A percentile compares a stretch with the other conserved stretches of the same genome.
phyloP scores from a whole-genome alignment of 2,888 invertebrate genomes.

The Caenorhabditis macrosperma region DNA sequence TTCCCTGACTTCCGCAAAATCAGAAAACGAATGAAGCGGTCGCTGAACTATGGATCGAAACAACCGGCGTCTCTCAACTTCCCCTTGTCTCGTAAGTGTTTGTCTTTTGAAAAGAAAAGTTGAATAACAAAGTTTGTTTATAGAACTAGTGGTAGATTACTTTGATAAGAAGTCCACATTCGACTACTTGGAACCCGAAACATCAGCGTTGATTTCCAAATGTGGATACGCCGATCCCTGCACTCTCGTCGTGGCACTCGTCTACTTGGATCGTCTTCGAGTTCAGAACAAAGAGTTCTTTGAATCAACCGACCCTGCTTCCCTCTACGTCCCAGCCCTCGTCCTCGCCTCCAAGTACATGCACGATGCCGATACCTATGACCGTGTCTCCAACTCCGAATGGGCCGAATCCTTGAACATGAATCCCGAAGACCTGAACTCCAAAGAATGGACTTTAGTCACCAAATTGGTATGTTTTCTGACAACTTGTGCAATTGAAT shows the following conservation, averaged over 20 bases:
- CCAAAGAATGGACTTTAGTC: constrained; percentile 84
- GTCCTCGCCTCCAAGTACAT: constrained; percentile 97
- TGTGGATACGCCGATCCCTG: constrained; percentile 91
- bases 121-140: constrained; percentile 27
- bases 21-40: constrained; percentile 87
- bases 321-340: constrained; percentile 94
- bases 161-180: constrained; percentile 75
- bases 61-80: constrained; percentile 70
- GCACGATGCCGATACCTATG: constrained; percentile 93
- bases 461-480: constrained; percentile 83
- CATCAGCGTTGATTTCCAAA: constrained; percentile 73
- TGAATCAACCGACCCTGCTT: constrained; percentile 88
- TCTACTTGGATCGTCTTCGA: constrained; percentile 93
- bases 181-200: constrained; percentile 77
- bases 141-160: constrained; percentile 78
- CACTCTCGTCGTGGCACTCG: constrained; percentile 91
- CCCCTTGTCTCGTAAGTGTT: constrained; percentile 72
- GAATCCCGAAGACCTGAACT: constrained; percentile 86
- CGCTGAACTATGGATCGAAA: constrained; percentile 88
- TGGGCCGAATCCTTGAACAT: constrained; percentile 92
- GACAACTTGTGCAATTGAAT: neutral
- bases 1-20: constrained; percentile 72
- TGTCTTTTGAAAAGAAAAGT: neutral
- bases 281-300: constrained; percentile 85
- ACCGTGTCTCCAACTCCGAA: constrained; percentile 86